Evolutionary conservation across 2,888 invertebrate genomes (phyloP).

Genomic region (Heterodera filipjevi): DNA sequence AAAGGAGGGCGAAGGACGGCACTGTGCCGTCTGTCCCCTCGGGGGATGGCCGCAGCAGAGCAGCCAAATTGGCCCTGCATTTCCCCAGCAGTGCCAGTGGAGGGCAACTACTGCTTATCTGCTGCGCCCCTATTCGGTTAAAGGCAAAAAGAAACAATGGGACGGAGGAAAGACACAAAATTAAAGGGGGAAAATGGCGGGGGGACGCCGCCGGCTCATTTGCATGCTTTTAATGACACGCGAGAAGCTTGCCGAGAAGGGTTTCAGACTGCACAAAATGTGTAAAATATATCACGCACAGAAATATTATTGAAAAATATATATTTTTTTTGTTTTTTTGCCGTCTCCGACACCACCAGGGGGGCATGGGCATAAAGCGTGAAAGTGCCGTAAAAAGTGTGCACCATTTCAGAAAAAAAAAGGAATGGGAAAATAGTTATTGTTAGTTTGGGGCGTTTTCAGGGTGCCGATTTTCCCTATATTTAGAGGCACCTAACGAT

Average conservation of each 20-base stretch:
- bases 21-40: background rate
- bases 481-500: too few relatives aligned
- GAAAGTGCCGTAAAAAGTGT: too few relatives aligned
- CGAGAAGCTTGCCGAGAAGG: background rate
- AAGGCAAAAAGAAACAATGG: background rate
- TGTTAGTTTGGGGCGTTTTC: too few relatives aligned
- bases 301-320: too few relatives aligned
- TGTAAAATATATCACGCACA: too few relatives aligned
- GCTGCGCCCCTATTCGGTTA: too few relatives aligned
- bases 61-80: background rate
- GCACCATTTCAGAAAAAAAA: too few relatives aligned
- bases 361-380: too few relatives aligned
- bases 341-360: too few relatives aligned
- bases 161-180: background rate
- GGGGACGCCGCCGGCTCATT: background rate
- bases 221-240: background rate
- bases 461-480: too few relatives aligned
- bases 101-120: constrained; percentile 14
- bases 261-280: background rate
- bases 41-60: background rate
- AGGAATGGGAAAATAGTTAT: too few relatives aligned
- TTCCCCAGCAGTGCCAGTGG: background rate
- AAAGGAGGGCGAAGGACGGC: background rate
- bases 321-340: too few relatives aligned
- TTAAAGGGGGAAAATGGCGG: background rate